phyloP scores from a whole-genome alignment of 2,113 vertebrate species.

The Haemorhous mexicanus region DNA sequence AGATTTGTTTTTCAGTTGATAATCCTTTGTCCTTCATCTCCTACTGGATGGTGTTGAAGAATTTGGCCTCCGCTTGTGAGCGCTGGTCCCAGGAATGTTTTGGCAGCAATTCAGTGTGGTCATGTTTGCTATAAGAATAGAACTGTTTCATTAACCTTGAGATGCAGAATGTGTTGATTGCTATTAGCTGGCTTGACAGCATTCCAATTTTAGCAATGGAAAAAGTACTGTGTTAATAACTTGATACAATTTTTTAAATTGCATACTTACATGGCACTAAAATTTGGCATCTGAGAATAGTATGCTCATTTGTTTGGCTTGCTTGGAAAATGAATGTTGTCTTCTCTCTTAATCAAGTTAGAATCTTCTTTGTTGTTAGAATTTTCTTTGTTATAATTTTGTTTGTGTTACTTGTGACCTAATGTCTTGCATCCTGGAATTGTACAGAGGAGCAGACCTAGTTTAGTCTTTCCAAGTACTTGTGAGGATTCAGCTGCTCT shows the following conservation, averaged over 20 bases:
- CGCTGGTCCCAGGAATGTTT: background rate
- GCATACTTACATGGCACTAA: background rate
- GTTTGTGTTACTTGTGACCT: background rate
- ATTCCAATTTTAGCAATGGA: background rate
- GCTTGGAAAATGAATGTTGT: background rate
- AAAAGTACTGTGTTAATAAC: background rate
- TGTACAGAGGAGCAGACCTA: background rate
- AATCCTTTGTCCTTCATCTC: background rate
- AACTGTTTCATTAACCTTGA: slow-evolving; percentile 35
- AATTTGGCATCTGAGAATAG: background rate
- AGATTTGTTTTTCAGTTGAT: background rate
- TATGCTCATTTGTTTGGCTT: background rate
- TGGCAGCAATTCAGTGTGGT: background rate
- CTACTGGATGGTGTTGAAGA: background rate
- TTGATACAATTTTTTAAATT: background rate
- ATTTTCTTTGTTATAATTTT: background rate
- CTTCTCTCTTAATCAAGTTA: background rate
- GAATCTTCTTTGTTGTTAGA: background rate
- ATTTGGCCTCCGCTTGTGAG: background rate
- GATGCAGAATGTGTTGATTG: background rate
- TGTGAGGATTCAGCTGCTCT: background rate
- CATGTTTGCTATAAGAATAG: slow-evolving; percentile 9
- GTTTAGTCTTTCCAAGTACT: background rate
- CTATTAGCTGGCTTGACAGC: background rate
- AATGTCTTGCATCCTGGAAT: background rate